Percentiles rank a stretch among this genome's conserved stretches.
These are phyloP conservation scores for Willisornis vidua DNA, from an alignment of 2,113 vertebrate genomes.

Conservation along the genomic window DNA sequence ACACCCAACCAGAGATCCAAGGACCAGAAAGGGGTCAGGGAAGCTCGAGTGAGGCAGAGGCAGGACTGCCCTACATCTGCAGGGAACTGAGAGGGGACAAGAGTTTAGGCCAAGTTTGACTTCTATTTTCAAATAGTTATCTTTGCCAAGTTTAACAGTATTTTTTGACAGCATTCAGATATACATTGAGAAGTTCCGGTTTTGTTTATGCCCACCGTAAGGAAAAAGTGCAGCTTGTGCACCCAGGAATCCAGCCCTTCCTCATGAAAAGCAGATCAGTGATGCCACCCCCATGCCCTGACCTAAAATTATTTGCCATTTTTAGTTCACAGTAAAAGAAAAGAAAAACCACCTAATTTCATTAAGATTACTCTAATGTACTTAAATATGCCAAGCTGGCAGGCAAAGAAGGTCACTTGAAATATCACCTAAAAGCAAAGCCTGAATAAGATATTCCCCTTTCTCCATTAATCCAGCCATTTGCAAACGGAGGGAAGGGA, in stretches of 20 bases:
- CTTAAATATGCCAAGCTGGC: not conserved
- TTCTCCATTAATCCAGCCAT: conserved; percentile 27
- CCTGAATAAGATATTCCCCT: not conserved
- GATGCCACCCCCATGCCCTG: accelerated
- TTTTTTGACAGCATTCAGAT: not conserved
- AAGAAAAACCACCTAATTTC: not conserved
- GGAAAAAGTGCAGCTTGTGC: not conserved
- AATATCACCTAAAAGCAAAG: conserved; percentile 15
- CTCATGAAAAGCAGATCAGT: not conserved
- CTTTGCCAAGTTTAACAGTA: not conserved
- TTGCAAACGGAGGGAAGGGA: not conserved
- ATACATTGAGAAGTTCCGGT: accelerated
- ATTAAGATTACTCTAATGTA: not conserved
- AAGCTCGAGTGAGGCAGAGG: not conserved
- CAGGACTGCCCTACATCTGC: not conserved
- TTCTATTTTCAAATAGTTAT: not conserved
- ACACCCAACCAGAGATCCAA: not conserved
- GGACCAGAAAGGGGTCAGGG: not conserved
- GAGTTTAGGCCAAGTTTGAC: not conserved
- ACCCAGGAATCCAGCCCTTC: not conserved
- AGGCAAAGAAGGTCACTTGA: conserved; percentile 26
- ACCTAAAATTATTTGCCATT: not conserved
- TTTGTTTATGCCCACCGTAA: not conserved
- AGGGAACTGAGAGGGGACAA: not conserved
- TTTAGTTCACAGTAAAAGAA: not conserved